Base-by-base conservation (phyloP, 2,888 invertebrate genomes). In the Neelides folsomi region DNA sequence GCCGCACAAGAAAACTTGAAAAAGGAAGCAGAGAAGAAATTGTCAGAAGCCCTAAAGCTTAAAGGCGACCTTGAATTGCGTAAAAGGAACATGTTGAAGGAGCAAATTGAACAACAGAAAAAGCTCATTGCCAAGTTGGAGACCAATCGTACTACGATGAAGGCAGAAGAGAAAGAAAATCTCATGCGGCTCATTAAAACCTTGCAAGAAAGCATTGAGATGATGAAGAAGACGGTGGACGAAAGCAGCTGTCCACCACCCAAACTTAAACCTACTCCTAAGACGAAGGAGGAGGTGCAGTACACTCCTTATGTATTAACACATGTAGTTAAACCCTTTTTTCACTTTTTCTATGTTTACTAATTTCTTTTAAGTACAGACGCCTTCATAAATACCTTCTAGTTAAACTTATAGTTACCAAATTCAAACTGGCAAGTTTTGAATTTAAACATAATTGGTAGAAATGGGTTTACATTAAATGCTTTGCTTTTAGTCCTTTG, bases 21-120 rank as follows among this genome's bases (percentile, higher is more conserved):
- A 61, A 82, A 82, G 66, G 81, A 80, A 54, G 81, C 82, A 61
- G 82, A 84, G 65, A 82, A 83, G 60, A 79, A 82, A 63, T 77
- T 81, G 53, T 82, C 69, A 66, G 82, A 83, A 58, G 81, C 82
- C 1, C 69, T 82, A 35, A 84, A 85, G 66, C 75, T 86, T 46
- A 85, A 85, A 1, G 79, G 81, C 63, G 86, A 89, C 66, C 73
- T 90, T 66, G 80, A 86, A 51, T 86, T 86, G 66, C 76, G 89
- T 0, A 89, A 89, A 59, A 86, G 88, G 66, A 84, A 84, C 59
- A 69, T 94, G 54, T 71, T 94, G n/a, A 82, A 88, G 59, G 88
- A 86, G 56, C 88, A 92, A 68, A 73, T 94, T n/a, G 80, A 82
- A 35, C 86, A 92, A 66, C 88, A 93, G 72, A 83, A 84, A 67